Conservation (phyloP, 2,888 invertebrate species). For the Rhamnusium bicolor region DNA sequence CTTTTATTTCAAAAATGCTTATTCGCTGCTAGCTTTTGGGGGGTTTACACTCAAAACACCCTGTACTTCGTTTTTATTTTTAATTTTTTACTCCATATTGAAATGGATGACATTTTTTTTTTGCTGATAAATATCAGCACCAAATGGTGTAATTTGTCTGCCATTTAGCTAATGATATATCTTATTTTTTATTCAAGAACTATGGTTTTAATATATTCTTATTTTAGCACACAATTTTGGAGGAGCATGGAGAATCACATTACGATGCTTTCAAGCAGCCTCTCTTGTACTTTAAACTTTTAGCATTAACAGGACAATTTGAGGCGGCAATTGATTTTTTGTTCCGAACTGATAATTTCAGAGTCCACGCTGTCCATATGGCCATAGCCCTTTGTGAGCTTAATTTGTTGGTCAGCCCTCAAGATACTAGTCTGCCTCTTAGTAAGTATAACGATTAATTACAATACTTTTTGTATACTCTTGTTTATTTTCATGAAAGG, state of each 20-base stretch:
- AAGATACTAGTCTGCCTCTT: slow-evolving; percentile 82
- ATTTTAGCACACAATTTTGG: slow-evolving; percentile 83
- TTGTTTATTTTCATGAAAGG: too few species aligned
- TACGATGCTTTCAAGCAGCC: slow-evolving; percentile 94
- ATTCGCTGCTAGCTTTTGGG: too few species aligned
- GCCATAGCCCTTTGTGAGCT: slow-evolving; percentile 91
- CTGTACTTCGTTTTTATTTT: too few species aligned
- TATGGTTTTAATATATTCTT: background rate
- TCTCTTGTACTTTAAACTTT: slow-evolving; percentile 89
- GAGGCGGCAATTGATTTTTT: slow-evolving; percentile 96
- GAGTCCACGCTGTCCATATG: slow-evolving; percentile 93
- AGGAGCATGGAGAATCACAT: slow-evolving; percentile 93
- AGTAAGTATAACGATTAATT: slow-evolving; percentile 74
- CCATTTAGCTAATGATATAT: too few species aligned
- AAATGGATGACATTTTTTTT: too few species aligned
- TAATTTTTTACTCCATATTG: too few species aligned
- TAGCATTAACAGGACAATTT: slow-evolving; percentile 94
- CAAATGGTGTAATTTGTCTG: too few species aligned
- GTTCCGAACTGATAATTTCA: slow-evolving; percentile 79
- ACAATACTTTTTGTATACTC: too few species aligned
- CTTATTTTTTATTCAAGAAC: too few species aligned
- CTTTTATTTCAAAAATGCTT: too few species aligned
- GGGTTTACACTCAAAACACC: too few species aligned
- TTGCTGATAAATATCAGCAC: too few species aligned
- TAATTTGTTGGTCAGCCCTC: slow-evolving; percentile 80